Base-by-base conservation (phyloP, 2,113 vertebrate species). In the Nannospalax galili region DNA sequence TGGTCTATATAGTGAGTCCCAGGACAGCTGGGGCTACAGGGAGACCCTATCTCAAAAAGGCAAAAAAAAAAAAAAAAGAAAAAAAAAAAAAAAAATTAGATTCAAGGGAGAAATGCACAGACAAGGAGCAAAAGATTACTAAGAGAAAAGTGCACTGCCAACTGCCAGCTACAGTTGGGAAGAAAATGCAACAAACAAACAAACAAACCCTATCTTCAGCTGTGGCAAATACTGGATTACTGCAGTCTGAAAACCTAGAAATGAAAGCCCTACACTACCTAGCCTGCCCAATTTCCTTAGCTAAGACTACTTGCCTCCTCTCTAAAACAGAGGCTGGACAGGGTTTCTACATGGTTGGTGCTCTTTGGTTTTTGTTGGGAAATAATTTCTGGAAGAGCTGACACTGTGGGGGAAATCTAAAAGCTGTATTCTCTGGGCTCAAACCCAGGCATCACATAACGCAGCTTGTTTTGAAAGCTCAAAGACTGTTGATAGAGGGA, bases 401-500 rank as follows among this genome's bases (percentile, higher is more conserved):
- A 28, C 80, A 1, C n/a, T 77, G 17, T 37, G 26, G 45, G 5
- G 58, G 42, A 60, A 97, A 82, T 56, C 56, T 52, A 15, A 82
- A 95, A 93, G 15, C 48, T 73, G 37, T 73, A 9, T 89, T 30
- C 1, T 80, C 82, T 90, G 62, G 84, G 87, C 19, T 64, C 2
- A 2, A 85, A 91, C 75, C 73, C 42, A 97, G 77, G 37, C 86
- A 84, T 85, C 30, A 94, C 22, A 20, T 69, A 82, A 88, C 14
- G 85, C 5, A 91, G 22, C 35, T 11, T 69, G 35, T 60, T 90
- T 67, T 42, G 22, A 92, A 77, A 94, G 14, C 30, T 92, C 52
- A 70, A 73, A 30, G 37, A 65, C 32, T 65, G 0, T 92, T 12
- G n/a, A 94, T 28, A 95, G 16, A 26, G 16, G 14, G 1, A 91